phyloP scores from a whole-genome alignment of 2,888 invertebrate genomes.

The Philonicus albiceps region DNA sequence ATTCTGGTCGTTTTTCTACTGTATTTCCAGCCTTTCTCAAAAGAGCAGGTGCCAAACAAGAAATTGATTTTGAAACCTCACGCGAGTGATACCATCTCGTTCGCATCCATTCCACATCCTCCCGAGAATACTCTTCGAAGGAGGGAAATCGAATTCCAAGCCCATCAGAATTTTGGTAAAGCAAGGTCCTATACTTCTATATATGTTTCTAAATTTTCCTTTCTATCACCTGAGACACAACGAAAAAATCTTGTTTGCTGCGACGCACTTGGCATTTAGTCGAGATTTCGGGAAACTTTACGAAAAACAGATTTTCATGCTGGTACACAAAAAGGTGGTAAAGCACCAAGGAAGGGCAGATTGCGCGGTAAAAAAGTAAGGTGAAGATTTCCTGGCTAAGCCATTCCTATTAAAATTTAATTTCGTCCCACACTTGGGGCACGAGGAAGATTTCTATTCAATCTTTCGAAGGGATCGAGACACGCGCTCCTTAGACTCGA shows the following conservation, averaged over 20 bases:
- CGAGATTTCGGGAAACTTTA: not conserved
- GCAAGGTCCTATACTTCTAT: not conserved
- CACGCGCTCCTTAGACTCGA: not conserved
- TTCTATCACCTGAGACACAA: not conserved
- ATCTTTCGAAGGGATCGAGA: not conserved
- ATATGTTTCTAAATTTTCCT: not conserved
- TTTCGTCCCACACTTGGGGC: not conserved
- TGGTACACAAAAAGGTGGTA: not conserved
- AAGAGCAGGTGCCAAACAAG: not conserved
- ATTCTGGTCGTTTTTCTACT: not conserved
- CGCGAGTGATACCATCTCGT: not conserved
- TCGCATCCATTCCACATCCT: not conserved
- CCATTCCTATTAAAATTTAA: not conserved
- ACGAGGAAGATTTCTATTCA: not conserved
- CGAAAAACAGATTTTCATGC: not conserved
- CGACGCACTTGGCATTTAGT: not conserved
- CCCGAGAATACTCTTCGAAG: not conserved
- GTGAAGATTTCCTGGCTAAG: not conserved
- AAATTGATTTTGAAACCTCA: not conserved
- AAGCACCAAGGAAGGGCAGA: not conserved
- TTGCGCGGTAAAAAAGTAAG: not conserved
- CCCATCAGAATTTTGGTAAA: not conserved
- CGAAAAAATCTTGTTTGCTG: not conserved
- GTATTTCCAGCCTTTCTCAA: not conserved
- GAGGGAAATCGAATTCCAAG: not conserved